Evolutionary conservation across 2,888 invertebrate species (phyloP).

Genomic region (Branchipolynoe longqiensis): DNA sequence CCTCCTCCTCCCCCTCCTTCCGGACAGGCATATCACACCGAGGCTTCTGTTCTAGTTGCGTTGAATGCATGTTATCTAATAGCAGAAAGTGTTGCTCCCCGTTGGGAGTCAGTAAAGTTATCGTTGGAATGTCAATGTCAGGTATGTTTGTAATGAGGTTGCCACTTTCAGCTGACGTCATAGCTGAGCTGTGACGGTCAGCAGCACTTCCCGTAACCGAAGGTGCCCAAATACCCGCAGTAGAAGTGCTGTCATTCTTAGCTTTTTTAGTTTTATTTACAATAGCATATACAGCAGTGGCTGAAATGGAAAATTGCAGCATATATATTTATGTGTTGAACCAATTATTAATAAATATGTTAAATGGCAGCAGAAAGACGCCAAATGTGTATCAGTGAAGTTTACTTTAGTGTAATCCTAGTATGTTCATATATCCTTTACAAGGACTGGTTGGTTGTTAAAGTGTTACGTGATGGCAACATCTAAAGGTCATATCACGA

Average conservation of each 20-base stretch:
- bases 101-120: too few species aligned
- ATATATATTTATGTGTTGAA: neutral
- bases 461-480: neutral
- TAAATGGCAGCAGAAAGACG: neutral
- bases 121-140: too few species aligned
- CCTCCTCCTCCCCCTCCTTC: neutral
- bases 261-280: conserved; percentile 41
- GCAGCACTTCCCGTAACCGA: too few species aligned
- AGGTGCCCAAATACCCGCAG: too few species aligned
- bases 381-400: neutral
- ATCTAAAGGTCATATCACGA: too few species aligned
- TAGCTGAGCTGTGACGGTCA: too few species aligned
- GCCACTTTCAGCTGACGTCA: too few species aligned
- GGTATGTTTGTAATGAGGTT: too few species aligned
- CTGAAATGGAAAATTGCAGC: neutral
- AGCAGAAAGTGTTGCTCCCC: too few species aligned
- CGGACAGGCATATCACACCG: conserved; percentile 11
- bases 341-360: neutral
- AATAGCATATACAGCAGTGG: conserved; percentile 3
- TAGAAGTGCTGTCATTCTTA: too few species aligned
- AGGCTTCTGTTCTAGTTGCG: neutral
- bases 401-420: neutral
- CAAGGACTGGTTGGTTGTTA: too few species aligned
- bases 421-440: neutral
- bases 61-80: too few species aligned